Conservation (phyloP, 2,113 vertebrate species). For the Thymallus thymallus region DNA sequence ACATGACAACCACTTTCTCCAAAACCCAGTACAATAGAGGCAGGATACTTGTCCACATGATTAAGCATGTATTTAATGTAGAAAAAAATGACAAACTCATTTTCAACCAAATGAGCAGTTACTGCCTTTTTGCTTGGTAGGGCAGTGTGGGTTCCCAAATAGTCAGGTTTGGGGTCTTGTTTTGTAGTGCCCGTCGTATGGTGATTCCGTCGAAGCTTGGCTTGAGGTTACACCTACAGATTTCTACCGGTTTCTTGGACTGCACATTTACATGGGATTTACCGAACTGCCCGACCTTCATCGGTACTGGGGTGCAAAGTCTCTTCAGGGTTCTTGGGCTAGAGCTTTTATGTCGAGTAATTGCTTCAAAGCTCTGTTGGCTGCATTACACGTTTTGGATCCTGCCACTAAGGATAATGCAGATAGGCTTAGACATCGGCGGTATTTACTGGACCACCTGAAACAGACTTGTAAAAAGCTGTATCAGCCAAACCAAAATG, state of each 20-base stretch:
- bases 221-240: not conserved
- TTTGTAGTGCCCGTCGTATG: not conserved
- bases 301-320: not conserved
- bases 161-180: not conserved
- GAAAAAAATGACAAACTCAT: no score
- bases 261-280: constrained; percentile 7
- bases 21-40: no score
- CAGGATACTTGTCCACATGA: no score
- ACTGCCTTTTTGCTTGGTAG: no score
- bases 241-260: not conserved
- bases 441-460: constrained; percentile 3
- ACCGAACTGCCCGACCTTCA: not conserved
- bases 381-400: constrained; percentile 8
- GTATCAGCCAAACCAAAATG: constrained; percentile 9
- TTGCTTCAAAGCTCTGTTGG: constrained; percentile 3
- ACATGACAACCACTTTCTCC: no score
- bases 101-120: no score
- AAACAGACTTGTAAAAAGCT: constrained; percentile 1
- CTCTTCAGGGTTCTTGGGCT: constrained; percentile 11
- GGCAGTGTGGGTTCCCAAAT: no score
- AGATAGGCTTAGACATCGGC: not conserved
- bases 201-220: not conserved
- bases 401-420: constrained; percentile 7
- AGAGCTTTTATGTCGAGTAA: not conserved
- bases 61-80: no score